Conservation (phyloP, 1,140 invertebrate species). For the Drosophila mojavensis region DNA sequence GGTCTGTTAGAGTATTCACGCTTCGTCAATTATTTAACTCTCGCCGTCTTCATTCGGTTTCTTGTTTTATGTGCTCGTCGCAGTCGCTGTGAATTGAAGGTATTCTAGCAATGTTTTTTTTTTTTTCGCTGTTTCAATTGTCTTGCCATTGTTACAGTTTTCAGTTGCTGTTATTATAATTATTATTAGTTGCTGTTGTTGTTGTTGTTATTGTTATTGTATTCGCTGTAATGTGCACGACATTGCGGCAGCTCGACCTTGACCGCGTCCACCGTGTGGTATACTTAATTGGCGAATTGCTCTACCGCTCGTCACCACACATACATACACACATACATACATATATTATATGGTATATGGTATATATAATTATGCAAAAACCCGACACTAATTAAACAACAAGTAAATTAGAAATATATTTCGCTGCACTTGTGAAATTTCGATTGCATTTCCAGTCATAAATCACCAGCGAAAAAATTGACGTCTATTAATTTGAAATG, state of each 20-base stretch:
- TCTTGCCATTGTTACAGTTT: conserved; percentile 72
- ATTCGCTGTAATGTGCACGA: conserved; percentile 61
- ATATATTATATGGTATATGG: neutral
- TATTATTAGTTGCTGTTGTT: conserved; percentile 4
- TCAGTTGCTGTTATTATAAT: conserved; percentile 28
- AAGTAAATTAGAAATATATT: conserved; percentile 19
- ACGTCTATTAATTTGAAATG: conserved; percentile 67
- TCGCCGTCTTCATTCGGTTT: neutral
- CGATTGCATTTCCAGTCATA: neutral
- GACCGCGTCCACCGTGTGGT: conserved; percentile 75
- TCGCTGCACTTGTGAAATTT: conserved; percentile 28
- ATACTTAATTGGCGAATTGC: conserved; percentile 67
- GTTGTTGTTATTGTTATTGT: neutral
- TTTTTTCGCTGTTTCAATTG: conserved; percentile 30
- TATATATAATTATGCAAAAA: conserved; percentile 68
- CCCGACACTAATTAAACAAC: conserved; percentile 52
- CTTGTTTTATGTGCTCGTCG: conserved; percentile 45
- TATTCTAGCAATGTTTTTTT: conserved; percentile 43
- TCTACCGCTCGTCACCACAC: conserved; percentile 41
- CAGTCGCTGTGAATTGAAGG: conserved; percentile 35
- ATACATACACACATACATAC: neutral
- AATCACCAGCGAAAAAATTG: conserved; percentile 23
- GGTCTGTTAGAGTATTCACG: conserved; percentile 11
- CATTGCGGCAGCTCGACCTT: conserved; percentile 71
- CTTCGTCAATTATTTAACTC: neutral